Evolutionary conservation across 2,888 invertebrate genomes (phyloP).

Genomic region (Psylliodes chrysocephalus): DNA sequence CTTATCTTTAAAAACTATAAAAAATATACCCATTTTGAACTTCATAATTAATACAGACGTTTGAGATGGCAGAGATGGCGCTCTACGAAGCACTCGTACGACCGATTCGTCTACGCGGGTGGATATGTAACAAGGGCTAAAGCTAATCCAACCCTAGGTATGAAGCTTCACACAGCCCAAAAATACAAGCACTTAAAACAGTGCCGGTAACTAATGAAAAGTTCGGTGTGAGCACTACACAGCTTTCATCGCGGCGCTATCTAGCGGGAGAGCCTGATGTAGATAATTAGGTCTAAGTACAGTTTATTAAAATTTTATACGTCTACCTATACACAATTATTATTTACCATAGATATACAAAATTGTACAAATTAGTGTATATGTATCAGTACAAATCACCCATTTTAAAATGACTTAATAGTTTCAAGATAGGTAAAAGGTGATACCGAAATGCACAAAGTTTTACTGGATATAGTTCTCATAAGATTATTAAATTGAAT

Average conservation of each 20-base stretch:
- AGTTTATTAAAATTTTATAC: no score
- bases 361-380: no score
- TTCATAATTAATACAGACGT: not conserved
- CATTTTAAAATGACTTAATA: no score
- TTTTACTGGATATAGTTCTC: no score
- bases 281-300: not conserved
- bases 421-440: no score
- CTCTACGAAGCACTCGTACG: conserved; percentile 58
- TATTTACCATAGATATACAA: no score
- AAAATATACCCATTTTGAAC: not conserved
- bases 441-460: no score
- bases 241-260: conserved; percentile 54
- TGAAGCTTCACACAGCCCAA: conserved; percentile 73
- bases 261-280: conserved; percentile 14
- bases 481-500: no score
- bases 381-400: no score
- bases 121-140: conserved; percentile 69
- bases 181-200: conserved; percentile 76
- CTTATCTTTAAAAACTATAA: no score
- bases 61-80: not conserved
- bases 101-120: conserved; percentile 63
- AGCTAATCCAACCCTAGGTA: conserved; percentile 68
- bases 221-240: conserved; percentile 66
- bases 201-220: conserved; percentile 70
- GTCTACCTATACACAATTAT: no score